Evolutionary conservation across 2,888 invertebrate genomes (phyloP), one percentile per base, ranked within the genome.

Genomic region (Calliphora vomitoria): DNA sequence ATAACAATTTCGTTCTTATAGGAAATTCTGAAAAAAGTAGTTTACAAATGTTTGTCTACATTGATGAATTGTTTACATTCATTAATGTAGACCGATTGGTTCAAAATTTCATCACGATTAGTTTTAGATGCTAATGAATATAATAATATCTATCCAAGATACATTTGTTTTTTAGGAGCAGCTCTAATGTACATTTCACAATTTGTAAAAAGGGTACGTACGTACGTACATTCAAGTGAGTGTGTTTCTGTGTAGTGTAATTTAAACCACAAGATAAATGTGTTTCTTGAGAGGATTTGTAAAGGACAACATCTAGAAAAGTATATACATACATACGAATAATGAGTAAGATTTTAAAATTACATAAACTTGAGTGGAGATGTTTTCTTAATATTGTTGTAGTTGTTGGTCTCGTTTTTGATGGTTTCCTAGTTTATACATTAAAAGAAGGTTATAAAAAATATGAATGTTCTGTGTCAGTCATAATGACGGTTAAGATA

Each of bases 271-370:
- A 87, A 87, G 84, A 85, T 82, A 87, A 87, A 87, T 87, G 82
- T 82, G 84, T 82, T 87, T 82, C 87, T 87, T 82, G 81, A 79
- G 84, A 85, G 84, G 87, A 87, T 87, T 87, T 85, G 78, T 44
- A 78, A 74, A 82, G 87, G 87, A 87, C 87, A 87, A 81, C 81
- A 87, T 82, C 76, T 68, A 78, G 53, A 62, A 85, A 85, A 79
- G 47, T 82, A 64, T 44, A n/a, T n/a, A n/a, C n/a, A n/a, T n/a
- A n/a, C n/a, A 75, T 79, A 58, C 76, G 82, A 82, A 82, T 87
- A 87, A 87, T 87, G 87, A 87, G 87, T 74, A 31, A 74, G 82
- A 87, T 85, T 85, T 87, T 87, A 74, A 85, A 87, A 84, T 82
- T 85, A 82, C 84, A 85, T 82, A 78, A 85, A 82, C 81, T 87